Base-by-base conservation (phyloP, 2,113 vertebrate species). In the Forbesichthys papilliferus region DNA sequence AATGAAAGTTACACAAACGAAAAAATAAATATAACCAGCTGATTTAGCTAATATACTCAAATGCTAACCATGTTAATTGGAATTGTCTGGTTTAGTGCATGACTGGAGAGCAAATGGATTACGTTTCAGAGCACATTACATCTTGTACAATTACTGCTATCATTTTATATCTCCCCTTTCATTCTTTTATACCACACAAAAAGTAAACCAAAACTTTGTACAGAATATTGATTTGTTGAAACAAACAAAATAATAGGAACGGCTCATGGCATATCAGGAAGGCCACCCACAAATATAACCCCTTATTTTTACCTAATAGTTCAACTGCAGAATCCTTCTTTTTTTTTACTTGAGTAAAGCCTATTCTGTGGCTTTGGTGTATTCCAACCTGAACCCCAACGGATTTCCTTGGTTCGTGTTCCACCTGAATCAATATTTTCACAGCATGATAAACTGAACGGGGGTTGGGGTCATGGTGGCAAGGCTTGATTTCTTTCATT, bases 341-440 rank as follows among this genome's bases (percentile, higher is more conserved):
- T 69, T 74, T 68, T 79, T 63, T 74, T 74, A 70, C 79, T 58
- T 1, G 74, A 80, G 76, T 74, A 84, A 85, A 79, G 69, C 77
- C 68, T 56, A 55, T 86, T 81, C 76, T 84, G 66, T 73, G 76
- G 66, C 80, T 86, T 77, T 72, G 49, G 55, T 68, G 63, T 20
- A 12, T 18, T 84, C 61, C 63, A 36, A 34, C 75, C 49, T 81
- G 71, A 75, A 77, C 73, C 75, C 73, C 74, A 33, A 52, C 81
- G 75, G 77, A 83, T 83, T 86, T 86, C 80, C 56, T 63, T 54
- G 62, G 18, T 60, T 69, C 48, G 14, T 60, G 48, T 36, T 80
- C 77, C 86, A 87, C 79, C 88, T 88, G 85, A 86, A 90, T 61
- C 72, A 87, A 90, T 90, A 90, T 90, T 90, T 88, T 85, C 66